A percentile compares a stretch with the other conserved stretches of the same genome.
Conservation (phyloP, 2,797 vertebrate genomes). For the Streptopelia turtur region DNA sequence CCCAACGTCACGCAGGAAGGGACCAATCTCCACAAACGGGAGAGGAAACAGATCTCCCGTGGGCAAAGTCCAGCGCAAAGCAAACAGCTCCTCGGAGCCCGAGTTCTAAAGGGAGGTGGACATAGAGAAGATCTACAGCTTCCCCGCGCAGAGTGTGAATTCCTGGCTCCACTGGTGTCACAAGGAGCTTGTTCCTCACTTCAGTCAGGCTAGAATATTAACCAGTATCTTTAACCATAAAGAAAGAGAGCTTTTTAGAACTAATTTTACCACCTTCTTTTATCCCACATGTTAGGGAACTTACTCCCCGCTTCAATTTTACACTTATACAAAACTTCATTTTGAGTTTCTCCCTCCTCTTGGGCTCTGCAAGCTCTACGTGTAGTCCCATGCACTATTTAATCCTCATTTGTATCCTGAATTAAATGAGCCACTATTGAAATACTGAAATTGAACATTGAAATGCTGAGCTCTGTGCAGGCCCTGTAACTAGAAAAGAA, state of each 20-base stretch:
- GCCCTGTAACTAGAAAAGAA: neutral
- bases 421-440: neutral
- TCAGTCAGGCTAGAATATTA: neutral
- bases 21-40: neutral
- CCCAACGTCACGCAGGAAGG: neutral
- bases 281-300: neutral
- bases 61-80: conserved; percentile 32
- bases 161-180: neutral
- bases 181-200: neutral
- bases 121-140: neutral
- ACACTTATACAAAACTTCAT: neutral
- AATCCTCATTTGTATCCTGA: neutral
- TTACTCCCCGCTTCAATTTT: neutral
- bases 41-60: neutral
- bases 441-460: neutral
- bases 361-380: neutral
- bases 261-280: neutral
- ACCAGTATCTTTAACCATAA: neutral
- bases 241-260: neutral
- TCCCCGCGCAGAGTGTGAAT: neutral
- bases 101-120: neutral
- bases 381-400: neutral
- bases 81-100: conserved; percentile 33
- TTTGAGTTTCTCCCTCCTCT: neutral
- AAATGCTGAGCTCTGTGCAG: conserved; percentile 9